Conservation (phyloP, 1,140 invertebrate species). For the Nasonia vitripennis region DNA sequence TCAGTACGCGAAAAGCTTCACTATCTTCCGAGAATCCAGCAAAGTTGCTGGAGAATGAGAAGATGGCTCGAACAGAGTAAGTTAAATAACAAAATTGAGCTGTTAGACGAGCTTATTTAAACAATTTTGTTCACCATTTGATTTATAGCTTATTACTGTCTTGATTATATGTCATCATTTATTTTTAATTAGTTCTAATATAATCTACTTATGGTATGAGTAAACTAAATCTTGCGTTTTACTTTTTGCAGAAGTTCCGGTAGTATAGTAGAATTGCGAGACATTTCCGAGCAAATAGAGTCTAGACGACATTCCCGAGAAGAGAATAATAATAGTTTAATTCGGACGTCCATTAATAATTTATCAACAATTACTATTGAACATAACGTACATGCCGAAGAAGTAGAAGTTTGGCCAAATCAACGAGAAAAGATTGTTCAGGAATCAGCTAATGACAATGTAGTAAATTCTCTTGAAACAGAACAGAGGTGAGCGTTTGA, state of each 20-base stretch:
- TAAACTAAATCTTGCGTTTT: constrained; percentile 1
- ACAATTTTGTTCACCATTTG: constrained; percentile 12
- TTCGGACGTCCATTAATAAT: constrained; percentile 59
- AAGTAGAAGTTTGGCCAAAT: constrained; percentile 54
- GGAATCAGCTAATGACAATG: constrained; percentile 51
- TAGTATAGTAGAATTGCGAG: constrained; percentile 63
- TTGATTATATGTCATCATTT: constrained; percentile 24
- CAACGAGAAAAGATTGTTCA: constrained; percentile 56
- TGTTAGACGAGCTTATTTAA: neutral
- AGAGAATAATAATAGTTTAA: constrained; percentile 68
- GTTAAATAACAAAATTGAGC: constrained; percentile 50
- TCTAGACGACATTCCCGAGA: constrained; percentile 64
- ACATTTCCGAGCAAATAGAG: constrained; percentile 66
- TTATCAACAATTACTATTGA: constrained; percentile 46
- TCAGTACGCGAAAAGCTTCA: constrained; percentile 67
- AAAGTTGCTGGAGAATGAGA: constrained; percentile 65
- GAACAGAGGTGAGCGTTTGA: constrained; percentile 54
- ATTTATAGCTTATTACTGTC: constrained; percentile 6
- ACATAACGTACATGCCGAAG: constrained; percentile 34
- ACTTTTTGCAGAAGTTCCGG: constrained; percentile 61
- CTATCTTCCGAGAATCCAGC: constrained; percentile 63
- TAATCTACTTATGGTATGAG: neutral
- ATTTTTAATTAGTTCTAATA: constrained; percentile 11
- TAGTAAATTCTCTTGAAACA: constrained; percentile 54
- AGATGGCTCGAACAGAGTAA: constrained; percentile 67